phyloP scores from a whole-genome alignment of 2,113 vertebrate genomes.

The Aix galericulata region DNA sequence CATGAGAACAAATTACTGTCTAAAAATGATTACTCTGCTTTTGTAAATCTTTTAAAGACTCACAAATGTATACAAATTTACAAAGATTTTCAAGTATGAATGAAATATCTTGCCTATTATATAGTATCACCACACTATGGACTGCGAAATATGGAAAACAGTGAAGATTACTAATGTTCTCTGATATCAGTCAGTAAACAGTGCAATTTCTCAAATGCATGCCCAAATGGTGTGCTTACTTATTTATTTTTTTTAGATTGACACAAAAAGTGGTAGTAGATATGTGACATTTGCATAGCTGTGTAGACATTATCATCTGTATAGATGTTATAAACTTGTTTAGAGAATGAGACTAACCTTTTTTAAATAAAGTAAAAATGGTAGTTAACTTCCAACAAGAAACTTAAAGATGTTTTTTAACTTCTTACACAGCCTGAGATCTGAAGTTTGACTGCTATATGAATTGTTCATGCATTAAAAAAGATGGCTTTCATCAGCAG shows the following conservation, averaged over 20 bases:
- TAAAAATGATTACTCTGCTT: fast-evolving
- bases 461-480: not conserved
- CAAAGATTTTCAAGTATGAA: not conserved
- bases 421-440: not conserved
- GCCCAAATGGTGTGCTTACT: fast-evolving
- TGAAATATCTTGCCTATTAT: not conserved
- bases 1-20: not conserved
- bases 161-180: not conserved
- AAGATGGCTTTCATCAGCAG: not conserved
- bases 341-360: not conserved
- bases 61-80: not conserved
- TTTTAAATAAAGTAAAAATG: not conserved
- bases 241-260: not conserved
- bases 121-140: not conserved
- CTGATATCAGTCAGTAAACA: not conserved
- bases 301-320: not conserved
- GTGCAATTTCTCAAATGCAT: not conserved
- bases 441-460: not conserved
- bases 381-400: not conserved
- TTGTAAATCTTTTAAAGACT: not conserved
- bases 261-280: not conserved
- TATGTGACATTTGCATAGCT: not conserved
- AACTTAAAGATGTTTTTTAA: not conserved
- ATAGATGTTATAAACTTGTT: not conserved
- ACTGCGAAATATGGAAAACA: not conserved